A percentile compares a stretch with the other conserved stretches of the same genome.
These are phyloP conservation scores for Recurvirostra avosetta DNA, from an alignment of 2,113 vertebrate genomes.

Conservation along the genomic window DNA sequence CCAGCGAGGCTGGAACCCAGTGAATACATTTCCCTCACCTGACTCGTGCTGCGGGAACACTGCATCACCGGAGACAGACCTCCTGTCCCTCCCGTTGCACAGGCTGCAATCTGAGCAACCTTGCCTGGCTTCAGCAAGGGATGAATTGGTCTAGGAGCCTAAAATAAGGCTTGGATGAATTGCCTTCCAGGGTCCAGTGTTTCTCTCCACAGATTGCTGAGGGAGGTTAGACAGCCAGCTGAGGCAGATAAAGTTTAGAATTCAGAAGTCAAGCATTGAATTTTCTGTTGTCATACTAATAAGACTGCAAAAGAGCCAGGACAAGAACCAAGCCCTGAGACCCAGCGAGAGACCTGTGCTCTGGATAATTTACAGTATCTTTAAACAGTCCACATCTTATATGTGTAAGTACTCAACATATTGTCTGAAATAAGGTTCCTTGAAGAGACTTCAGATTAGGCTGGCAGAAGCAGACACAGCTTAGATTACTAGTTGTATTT, in stretches of 20 bases:
- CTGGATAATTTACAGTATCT: not conserved
- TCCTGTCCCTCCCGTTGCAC: not conserved
- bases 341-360: not conserved
- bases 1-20: not conserved
- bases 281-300: not conserved
- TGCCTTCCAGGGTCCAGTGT: not conserved
- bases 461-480: not conserved
- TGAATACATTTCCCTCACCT: not conserved
- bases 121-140: not conserved
- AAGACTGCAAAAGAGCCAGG: not conserved
- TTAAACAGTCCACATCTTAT: not conserved
- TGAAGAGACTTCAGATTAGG: not conserved
- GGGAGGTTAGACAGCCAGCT: not conserved
- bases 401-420: not conserved
- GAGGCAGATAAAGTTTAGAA: not conserved
- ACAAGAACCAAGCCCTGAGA: not conserved
- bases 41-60: rapidly evolving
- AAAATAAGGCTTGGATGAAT: not conserved
- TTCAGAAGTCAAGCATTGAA: not conserved
- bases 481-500: not conserved
- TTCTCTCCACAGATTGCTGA: not conserved
- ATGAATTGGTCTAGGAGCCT: not conserved
- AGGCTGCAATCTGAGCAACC: not conserved
- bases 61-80: not conserved
- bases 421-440: not conserved